These are phyloP conservation scores for Coenobita brevimanus DNA, from an alignment of 1,140 invertebrate species.

Conservation along the genomic window DNA sequence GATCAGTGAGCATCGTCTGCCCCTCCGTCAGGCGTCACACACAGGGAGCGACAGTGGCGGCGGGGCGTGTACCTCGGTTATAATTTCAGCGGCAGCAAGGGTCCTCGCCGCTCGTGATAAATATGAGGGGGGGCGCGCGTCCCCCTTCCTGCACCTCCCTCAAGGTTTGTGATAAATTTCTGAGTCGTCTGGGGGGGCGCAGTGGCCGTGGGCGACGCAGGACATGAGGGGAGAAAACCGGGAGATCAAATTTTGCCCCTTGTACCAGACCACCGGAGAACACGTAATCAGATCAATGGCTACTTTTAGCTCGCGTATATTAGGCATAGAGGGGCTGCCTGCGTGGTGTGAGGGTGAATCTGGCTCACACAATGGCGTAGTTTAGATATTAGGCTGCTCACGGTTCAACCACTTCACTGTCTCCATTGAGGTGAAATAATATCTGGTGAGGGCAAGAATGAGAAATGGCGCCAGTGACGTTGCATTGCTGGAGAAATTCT, in stretches of 20 bases:
- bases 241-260: neutral
- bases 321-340: conserved; percentile 1
- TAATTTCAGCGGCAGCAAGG: conserved; percentile 49
- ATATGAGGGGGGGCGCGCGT: conserved; percentile 22
- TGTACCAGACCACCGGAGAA: neutral
- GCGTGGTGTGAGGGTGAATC: neutral
- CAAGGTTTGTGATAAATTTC: conserved; percentile 39
- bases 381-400: no score
- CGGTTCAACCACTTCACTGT: no score
- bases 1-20: no score
- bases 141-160: conserved; percentile 31
- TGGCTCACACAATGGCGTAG: no score
- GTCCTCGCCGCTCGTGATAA: conserved; percentile 39
- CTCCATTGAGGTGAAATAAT: neutral
- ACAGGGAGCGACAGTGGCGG: neutral
- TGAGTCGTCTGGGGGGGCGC: conserved; percentile 3
- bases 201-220: neutral
- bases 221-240: conserved; percentile 14
- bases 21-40: no score
- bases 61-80: conserved; percentile 34
- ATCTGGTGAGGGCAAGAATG: conserved; percentile 8
- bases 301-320: neutral
- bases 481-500: no score
- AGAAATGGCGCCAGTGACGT: no score
- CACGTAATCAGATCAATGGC: conserved; percentile 19